Evolutionary conservation across 92 coral and sea anemone genomes (phyloP), one percentile per base, ranked within the genome.

Genomic region (Epizoanthus scotinus): DNA sequence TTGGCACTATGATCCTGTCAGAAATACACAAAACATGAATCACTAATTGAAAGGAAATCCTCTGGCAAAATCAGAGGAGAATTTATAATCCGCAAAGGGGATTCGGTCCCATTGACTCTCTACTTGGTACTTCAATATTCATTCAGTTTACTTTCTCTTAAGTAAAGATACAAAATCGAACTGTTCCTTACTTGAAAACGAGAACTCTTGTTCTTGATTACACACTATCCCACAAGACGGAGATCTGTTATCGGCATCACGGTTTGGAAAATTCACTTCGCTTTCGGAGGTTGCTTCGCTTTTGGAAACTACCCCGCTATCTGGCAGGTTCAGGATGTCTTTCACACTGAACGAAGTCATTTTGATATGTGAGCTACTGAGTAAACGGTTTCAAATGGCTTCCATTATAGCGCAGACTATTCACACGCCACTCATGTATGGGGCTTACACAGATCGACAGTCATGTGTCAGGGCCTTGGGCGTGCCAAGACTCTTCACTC

Each of bases 291-390:
- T 85, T 80, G 91, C 57, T 85, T 92, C 94, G 88, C 88, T 88
- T 64, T 85, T 90, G 52, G 94, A 85, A 73, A 90, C 73, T 82
- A 86, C 66, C 62, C 87, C 84, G 50, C 87, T 66, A 85, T 92
- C 97, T 64, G 90, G 94, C 71, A 92, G 87, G 84, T 92, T 92
- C 68, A 92, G 97, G 84, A 92, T 92, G 90, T 92, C 97, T 90
- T 90, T 92, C 85, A 92, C 97, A 28, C 94, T 90, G 94, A 92
- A 92, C 90, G 97, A 92, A 92, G 97, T 92, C 97, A 92, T 92
- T 70, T 84, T 85, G 89, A 89, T 86, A 82, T 88, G 83, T 59
- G 81, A 57, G 81, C 81, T 67, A 75, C 81, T 75, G 81, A 75
- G 81, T 75, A 75, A 75, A 75, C 81, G 81, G 81, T 92, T 84